These are phyloP conservation scores for Boloria euphrosyne DNA, from an alignment of 2,888 invertebrate genomes.

Conservation along the genomic window DNA sequence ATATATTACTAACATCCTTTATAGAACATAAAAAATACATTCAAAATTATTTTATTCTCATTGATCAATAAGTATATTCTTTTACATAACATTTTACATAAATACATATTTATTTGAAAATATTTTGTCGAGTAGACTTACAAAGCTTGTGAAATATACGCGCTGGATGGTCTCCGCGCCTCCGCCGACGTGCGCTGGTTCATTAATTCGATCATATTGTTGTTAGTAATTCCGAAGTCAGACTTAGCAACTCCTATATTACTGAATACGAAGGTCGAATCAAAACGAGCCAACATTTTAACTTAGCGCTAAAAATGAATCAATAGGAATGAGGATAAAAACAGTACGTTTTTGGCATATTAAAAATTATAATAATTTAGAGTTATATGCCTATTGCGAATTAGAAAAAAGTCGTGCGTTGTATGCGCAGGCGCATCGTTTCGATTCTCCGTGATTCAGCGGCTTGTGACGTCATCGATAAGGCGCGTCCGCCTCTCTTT, in stretches of 20 bases:
- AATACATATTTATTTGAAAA: not conserved
- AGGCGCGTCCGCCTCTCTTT: constrained; percentile 63
- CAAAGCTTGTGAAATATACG: constrained; percentile 37
- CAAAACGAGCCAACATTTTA: constrained; percentile 13
- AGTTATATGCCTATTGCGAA: constrained; percentile 42
- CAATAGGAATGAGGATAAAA: constrained; percentile 37
- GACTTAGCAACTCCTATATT: constrained; percentile 37
- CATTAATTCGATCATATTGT: constrained; percentile 45
- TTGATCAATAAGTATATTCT: too few relatives aligned
- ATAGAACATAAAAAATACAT: too few relatives aligned
- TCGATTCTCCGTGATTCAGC: constrained; percentile 64
- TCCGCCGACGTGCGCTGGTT: constrained; percentile 47
- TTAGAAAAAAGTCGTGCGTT: constrained; percentile 53
- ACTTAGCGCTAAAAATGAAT: constrained; percentile 34
- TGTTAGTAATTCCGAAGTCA: constrained; percentile 41
- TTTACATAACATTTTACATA: too few relatives aligned
- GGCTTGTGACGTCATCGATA: constrained; percentile 64
- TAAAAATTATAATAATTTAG: constrained; percentile 31
- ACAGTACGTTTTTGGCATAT: constrained; percentile 36
- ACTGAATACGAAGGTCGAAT: constrained; percentile 33
- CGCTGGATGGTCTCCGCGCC: constrained; percentile 43
- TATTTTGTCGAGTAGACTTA: constrained; percentile 6
- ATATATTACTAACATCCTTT: too few relatives aligned
- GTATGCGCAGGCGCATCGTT: constrained; percentile 65
- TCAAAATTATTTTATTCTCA: too few relatives aligned